Evolutionary conservation across 2,888 invertebrate species (phyloP), one percentile per base, ranked within the genome.

Genomic region (Cecidostiba fungosa): DNA sequence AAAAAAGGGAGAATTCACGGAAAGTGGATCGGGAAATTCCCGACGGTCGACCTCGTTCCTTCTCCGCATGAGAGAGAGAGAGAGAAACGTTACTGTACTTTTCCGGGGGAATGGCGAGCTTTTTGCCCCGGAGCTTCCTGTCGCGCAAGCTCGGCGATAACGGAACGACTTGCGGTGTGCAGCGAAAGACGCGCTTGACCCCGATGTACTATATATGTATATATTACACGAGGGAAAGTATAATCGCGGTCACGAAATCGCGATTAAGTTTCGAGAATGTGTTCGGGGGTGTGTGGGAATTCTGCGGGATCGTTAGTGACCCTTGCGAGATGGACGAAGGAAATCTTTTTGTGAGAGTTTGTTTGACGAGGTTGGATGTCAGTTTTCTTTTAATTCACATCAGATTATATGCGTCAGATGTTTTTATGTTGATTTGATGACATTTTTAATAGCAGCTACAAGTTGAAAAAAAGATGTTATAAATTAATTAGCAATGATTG

Each of bases 61-160:
- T 10, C 62, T 47, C 43, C 54, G n/a, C 54, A n/a, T 8, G 54
- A 10, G 43, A 39, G 14, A 50, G 50, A 14, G 19, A 50, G 16
- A 50, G 50, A 54, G n/a, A n/a, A 54, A 54, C 66, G 66, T n/a
- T 66, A 66, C 19, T 26, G 29, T 26, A 29, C 66, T 69, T n/a
- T 82, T 19, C 10, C 36, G 32, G 32, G 39, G 5, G 29, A 23
- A 43, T 76, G 23, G 4, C 62, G 19, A 76, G 74, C 66, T 72
- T 72, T 77, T 59, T 77, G 26, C 43, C 66, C 43, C 66, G 14
- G 47, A 62, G 29, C 77, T 72, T 72, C 39, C 43, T 72, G 69
- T 74, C 74, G 74, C 79, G 74, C 79, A 84, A 77, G 54, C 74
- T 74, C 79, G 78, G 43, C 66, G 50, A 84, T 79, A 84, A 74